phyloP scores from a whole-genome alignment of 2,888 invertebrate genomes.

The Drosophila eohydei region DNA sequence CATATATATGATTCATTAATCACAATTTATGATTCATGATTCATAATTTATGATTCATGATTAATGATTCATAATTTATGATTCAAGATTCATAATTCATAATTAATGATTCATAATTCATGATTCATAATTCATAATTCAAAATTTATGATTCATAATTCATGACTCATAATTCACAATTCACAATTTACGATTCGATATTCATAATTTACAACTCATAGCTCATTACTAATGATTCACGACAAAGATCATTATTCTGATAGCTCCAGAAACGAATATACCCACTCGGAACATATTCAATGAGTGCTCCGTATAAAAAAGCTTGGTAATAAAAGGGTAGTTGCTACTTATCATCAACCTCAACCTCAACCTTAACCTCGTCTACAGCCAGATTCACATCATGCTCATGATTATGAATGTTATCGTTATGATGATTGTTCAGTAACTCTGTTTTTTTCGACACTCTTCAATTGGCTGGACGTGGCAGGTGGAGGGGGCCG shows the following conservation, averaged over 20 bases:
- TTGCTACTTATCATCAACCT: slow-evolving; percentile 45
- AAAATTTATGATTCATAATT: no score
- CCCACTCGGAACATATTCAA: not conserved
- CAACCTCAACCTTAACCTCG: not conserved
- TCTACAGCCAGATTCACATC: slow-evolving; percentile 1
- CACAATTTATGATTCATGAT: no score
- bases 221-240: no score
- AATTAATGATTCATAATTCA: no score
- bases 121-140: not conserved
- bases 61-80: not conserved
- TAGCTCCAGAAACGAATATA: not conserved
- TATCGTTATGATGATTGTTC: slow-evolving; percentile 38
- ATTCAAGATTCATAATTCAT: not conserved
- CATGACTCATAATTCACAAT: no score
- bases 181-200: no score
- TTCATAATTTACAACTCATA: no score
- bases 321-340: slow-evolving; percentile 72
- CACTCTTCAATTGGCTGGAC: slow-evolving; percentile 47
- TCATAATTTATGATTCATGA: not conserved
- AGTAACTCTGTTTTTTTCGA: slow-evolving; percentile 26
- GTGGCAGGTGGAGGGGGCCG: not conserved
- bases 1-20: no score
- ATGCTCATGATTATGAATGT: slow-evolving; percentile 46
- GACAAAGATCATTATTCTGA: no score
- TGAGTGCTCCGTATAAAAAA: slow-evolving; percentile 12